Evolutionary conservation across 2,888 invertebrate species (phyloP).

Genomic region (Noctua fimbriata): DNA sequence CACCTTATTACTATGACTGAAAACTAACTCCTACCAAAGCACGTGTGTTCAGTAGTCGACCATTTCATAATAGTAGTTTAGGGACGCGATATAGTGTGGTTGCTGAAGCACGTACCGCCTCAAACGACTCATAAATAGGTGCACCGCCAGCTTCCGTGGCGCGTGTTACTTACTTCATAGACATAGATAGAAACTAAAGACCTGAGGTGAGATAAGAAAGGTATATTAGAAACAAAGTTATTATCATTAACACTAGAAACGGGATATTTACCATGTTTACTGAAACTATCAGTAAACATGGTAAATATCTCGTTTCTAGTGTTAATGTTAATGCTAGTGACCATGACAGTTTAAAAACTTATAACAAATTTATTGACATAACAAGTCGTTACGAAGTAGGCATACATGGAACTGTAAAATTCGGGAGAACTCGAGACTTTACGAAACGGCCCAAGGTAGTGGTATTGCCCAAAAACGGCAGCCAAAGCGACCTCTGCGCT

Average conservation of each 20-base stretch:
- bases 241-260: too few relatives aligned
- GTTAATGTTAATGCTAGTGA: too few relatives aligned
- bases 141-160: conserved; percentile 17
- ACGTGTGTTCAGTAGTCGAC: conserved; percentile 18
- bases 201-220: background rate
- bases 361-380: background rate
- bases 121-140: conserved; percentile 52
- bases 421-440: background rate
- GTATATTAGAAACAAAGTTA: background rate
- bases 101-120: conserved; percentile 46
- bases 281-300: too few relatives aligned
- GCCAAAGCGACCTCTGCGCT: background rate
- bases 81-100: conserved; percentile 28
- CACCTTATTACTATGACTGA: conserved; percentile 1
- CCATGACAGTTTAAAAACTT: too few relatives aligned
- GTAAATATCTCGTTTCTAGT: too few relatives aligned
- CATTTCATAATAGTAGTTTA: conserved; percentile 41
- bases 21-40: conserved; percentile 4
- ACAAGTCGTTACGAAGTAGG: background rate
- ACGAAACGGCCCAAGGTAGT: background rate
- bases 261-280: too few relatives aligned
- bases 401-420: background rate
- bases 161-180: conserved; percentile 32
- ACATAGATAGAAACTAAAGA: conserved; percentile 4
- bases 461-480: background rate